Base-by-base conservation (phyloP, 2,888 invertebrate genomes). In the Cremastinae sp. region DNA sequence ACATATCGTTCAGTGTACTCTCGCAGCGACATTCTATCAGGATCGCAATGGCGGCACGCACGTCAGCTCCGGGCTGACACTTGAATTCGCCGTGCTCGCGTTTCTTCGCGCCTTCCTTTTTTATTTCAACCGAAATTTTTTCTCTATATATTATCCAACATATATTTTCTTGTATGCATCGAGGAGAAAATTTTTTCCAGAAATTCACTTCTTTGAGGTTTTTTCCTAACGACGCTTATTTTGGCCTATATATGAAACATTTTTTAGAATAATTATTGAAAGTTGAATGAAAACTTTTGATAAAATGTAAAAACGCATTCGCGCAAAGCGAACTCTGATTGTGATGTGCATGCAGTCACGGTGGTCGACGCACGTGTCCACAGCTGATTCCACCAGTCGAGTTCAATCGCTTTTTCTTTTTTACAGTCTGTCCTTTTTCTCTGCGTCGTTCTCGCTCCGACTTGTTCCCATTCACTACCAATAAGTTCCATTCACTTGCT, bases 1-100 rank as follows among this genome's bases (percentile, higher is more conserved):
- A 86, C 84, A 86, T 86, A 84, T 84, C 81, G 79, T 77, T 82
- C 79, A 72, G 74, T 80, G 41, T 41, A 28, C 28, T 28, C 59
- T 43, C 59, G 16, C 49, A 36, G 64, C n/a, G 64, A 69, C 76
- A 76, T 76, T 76, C 64, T 73, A 73, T 53, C 36, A 70, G 70
- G 61, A 69, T 54, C 69, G 73, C 69, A 47, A 73, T 76, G 64
- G 64, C 59, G 69, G 72, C 49, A 56, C 72, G 70, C 51, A 43
- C 51, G 53, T 56, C 66, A 69, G 58, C 65, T 14, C 54, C 68
- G n/a, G n/a, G 47, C 49, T 71, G 75, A 72, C 72, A 54, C 56
- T 45, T 56, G 64, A 53, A 58, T 69, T 76, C 64, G 43, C 51
- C 53, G 73, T 54, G 28, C 54, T 65, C 51, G 68, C 51, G 72